Evolutionary conservation across 2,113 vertebrate genomes (phyloP), one percentile per base, ranked within the genome.

Genomic region (Plotosus lineatus): DNA sequence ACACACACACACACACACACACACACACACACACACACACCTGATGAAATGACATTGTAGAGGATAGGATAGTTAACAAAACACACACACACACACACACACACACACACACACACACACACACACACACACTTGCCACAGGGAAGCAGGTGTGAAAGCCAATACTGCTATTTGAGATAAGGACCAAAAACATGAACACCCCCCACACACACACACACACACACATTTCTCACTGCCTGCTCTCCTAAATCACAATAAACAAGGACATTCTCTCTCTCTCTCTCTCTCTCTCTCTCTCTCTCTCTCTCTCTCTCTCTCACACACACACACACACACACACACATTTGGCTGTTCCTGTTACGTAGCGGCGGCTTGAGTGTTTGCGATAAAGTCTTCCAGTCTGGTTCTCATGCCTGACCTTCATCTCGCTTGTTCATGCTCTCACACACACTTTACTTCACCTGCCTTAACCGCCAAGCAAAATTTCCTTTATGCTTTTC

Each of bases 381-480:
- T 10, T 58, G 46, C 60, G 81, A 82, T 86, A 85, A 84, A 86
- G 75, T 46, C 56, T 28, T 68, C 11, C 17, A 85, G 83, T 81
- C 77, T 85, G 79, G 78, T 86, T 89, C 83, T 87, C 83, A 87
- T 63, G 74, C 48, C 53, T 79, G 76, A 84, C 82, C 78, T 81
- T 86, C 80, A 77, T 74, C 33, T 81, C 11, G 23, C 55, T 53
- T 33, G 31, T 48, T 26, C 58, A 78, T 42, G 75, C 44, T n/a
- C 77, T 23, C 77, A 55, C 69, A 81, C 51, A 81, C 71, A 58
- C 44, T 31, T 55, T 36, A 51, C 31, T 71, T 81, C 42, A 78
- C 69, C 21, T 81, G 78, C 77, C 83, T 75, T 84, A 73, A 55
- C 48, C 15, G 46, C 48, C 58, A 79, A 79, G 19, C 77, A 73